These are phyloP conservation scores for Onychomys leucogaster DNA, from an alignment of 2,797 vertebrate genomes.

Conservation along the genomic window DNA sequence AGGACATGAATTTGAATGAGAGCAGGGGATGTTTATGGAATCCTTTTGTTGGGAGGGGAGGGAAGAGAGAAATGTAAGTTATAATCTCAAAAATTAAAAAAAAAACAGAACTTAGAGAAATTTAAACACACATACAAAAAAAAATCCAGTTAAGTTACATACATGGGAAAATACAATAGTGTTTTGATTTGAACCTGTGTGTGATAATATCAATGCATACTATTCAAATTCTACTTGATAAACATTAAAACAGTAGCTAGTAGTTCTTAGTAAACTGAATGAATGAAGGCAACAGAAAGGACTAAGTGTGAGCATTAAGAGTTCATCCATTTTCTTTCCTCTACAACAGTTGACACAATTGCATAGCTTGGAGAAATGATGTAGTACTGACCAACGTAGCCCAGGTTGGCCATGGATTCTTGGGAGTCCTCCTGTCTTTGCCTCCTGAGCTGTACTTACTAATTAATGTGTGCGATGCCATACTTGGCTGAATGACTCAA, in stretches of 20 bases:
- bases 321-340: neutral
- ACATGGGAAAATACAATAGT: neutral
- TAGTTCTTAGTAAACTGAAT: neutral
- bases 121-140: conserved; percentile 10
- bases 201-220: neutral
- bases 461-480: too few species aligned
- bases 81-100: neutral
- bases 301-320: neutral
- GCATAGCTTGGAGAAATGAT: neutral
- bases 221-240: neutral
- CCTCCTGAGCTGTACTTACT: neutral
- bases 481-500: neutral
- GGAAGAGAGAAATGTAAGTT: neutral
- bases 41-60: neutral
- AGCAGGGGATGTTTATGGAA: neutral
- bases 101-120: neutral
- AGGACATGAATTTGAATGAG: neutral
- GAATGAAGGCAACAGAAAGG: neutral
- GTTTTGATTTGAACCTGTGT: neutral
- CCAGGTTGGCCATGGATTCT: neutral
- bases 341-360: conserved; percentile 9
- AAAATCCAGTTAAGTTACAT: neutral
- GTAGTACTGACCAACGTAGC: neutral
- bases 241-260: neutral
- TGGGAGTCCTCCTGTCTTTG: neutral